Base-by-base conservation (phyloP, 2,797 vertebrate species). In the Sparidentex hasta region DNA sequence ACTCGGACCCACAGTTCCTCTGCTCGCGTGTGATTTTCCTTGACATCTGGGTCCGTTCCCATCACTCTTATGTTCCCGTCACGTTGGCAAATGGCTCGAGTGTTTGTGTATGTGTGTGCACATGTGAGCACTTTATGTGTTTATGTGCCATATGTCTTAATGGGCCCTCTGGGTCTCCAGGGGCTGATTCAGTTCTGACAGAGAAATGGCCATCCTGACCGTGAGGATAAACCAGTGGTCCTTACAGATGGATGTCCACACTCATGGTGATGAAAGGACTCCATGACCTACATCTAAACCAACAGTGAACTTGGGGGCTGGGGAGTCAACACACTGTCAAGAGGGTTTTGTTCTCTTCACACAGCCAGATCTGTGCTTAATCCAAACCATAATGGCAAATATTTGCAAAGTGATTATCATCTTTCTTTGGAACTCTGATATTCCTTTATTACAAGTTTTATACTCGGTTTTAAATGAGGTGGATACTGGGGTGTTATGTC, bases 61-160 rank as follows among this genome's bases (percentile, higher is more conserved):
- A 90, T 92, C 78, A 82, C 75, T 94, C 90, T 83, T 66, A 29
- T 47, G 63, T 81, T 73, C 47, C 43, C 68, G 83, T 83, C 86
- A 78, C 63, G 46, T 70, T 73, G 65, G 74, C 78, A 80, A 88
- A 84, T 76, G 64, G 57, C 74, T 65, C 17, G 0, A 64, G 21
- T 73, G 86, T 47, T 51, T 76, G 81, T 81, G 80, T 84, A 48
- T 81, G 82, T 59, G 65, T 62, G 48, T 69, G 75, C 79, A 74
- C 78, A 82, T 80, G 76, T 43, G 69, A 78, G 81, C 57, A 71
- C 77, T 80, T 38, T 77, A 55, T 76, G 74, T 76, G 82, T 84
- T 89, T 83, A 82, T 87, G 77, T 67, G 82, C 86, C 86, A 86
- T 90, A 87, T 84, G 84, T 90, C 87, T 90, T 80, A 56, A 89